Percentiles rank a stretch among this genome's conserved stretches.
Conservation (phyloP, 2,113 vertebrate genomes). For the Pteronura brasiliensis region DNA sequence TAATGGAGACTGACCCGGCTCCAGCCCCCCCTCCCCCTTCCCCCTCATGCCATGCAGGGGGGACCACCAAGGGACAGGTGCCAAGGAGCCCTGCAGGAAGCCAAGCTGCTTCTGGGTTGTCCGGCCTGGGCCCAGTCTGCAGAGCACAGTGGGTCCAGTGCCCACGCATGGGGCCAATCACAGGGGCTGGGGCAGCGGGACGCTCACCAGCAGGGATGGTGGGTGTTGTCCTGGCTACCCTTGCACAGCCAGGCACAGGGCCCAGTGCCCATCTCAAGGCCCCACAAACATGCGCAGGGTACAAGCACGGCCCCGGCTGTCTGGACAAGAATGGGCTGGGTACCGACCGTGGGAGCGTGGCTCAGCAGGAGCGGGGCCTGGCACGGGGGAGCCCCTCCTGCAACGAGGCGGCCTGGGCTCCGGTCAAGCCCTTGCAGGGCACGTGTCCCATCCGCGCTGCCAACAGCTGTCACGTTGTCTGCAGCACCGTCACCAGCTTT, state of each 20-base stretch:
- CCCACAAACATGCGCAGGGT: background rate
- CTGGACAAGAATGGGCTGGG: fast-evolving
- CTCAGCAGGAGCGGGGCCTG: fast-evolving
- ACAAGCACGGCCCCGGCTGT: fast-evolving
- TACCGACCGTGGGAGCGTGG: background rate
- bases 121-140: background rate
- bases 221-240: background rate
- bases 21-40: fast-evolving
- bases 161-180: fast-evolving
- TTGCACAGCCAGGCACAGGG: background rate
- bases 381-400: no score
- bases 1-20: background rate
- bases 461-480: background rate
- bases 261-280: background rate
- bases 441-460: background rate
- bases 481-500: background rate
- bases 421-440: background rate
- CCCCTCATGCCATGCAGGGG: background rate
- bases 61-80: background rate
- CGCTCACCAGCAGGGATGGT: background rate
- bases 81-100: background rate
- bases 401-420: no score
- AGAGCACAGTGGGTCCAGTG: background rate
- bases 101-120: background rate
- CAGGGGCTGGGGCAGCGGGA: fast-evolving